Conservation (phyloP, 1,140 invertebrate species). For the Drosophila eugracilis region DNA sequence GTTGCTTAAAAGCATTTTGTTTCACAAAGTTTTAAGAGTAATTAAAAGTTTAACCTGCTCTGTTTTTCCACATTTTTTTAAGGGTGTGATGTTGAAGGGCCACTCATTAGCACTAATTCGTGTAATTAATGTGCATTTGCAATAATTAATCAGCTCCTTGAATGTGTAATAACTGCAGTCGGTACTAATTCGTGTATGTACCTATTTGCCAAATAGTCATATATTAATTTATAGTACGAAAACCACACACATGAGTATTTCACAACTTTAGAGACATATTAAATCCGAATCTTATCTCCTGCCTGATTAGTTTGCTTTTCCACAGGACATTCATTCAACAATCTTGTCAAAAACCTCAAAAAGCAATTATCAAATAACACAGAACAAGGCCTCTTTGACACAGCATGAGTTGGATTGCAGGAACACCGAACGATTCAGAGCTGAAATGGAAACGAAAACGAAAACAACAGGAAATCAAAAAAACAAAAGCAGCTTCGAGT, state of each 20-base stretch:
- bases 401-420: constrained; percentile 25
- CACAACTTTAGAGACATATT: background rate
- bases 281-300: background rate
- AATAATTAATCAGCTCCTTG: constrained; percentile 31
- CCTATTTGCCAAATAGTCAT: too few species aligned
- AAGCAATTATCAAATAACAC: constrained; percentile 62
- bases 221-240: too few species aligned
- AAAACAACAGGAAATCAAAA: constrained; percentile 43
- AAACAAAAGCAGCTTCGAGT: constrained; percentile 52
- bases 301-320: background rate
- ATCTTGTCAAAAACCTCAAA: constrained; percentile 38
- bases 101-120: constrained; percentile 16
- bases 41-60: background rate
- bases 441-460: background rate
- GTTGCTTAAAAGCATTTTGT: background rate
- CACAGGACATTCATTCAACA: background rate
- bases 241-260: background rate
- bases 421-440: constrained; percentile 23
- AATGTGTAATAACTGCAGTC: constrained; percentile 14
- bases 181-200: constrained; percentile 12
- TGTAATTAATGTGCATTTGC: constrained; percentile 29
- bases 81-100: background rate
- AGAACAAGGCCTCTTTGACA: constrained; percentile 19
- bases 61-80: background rate
- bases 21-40: background rate